phyloP scores from a whole-genome alignment of 2,113 vertebrate genomes.

The Grammomys dolichurus region DNA sequence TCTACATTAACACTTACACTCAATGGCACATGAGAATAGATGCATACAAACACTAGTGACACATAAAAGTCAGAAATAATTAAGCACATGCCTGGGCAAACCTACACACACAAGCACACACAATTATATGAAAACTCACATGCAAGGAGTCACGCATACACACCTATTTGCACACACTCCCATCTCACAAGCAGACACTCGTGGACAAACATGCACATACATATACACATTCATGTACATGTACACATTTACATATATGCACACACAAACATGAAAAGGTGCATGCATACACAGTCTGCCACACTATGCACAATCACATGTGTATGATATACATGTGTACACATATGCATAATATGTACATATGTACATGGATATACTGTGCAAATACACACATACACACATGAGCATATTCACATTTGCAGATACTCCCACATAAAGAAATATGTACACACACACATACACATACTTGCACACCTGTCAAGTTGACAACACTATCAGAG shows the following conservation, averaged over 20 bases:
- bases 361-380: neutral
- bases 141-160: neutral
- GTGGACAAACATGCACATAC: neutral
- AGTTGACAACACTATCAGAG: neutral
- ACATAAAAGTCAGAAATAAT: neutral
- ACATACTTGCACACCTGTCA: neutral
- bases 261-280: neutral
- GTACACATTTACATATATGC: neutral
- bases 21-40: neutral
- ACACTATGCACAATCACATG: neutral
- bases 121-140: neutral
- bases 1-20: neutral
- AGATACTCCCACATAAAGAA: neutral
- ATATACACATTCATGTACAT: neutral
- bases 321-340: neutral
- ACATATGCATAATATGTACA: neutral
- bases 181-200: neutral
- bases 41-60: neutral
- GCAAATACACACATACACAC: neutral
- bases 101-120: neutral
- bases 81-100: neutral
- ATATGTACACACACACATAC: neutral
- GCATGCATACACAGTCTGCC: neutral
- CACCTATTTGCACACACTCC: neutral
- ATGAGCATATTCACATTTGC: neutral